These are phyloP conservation scores for Eupleurogrammus muticus DNA, from an alignment of 2,797 vertebrate species.

Conservation along the genomic window DNA sequence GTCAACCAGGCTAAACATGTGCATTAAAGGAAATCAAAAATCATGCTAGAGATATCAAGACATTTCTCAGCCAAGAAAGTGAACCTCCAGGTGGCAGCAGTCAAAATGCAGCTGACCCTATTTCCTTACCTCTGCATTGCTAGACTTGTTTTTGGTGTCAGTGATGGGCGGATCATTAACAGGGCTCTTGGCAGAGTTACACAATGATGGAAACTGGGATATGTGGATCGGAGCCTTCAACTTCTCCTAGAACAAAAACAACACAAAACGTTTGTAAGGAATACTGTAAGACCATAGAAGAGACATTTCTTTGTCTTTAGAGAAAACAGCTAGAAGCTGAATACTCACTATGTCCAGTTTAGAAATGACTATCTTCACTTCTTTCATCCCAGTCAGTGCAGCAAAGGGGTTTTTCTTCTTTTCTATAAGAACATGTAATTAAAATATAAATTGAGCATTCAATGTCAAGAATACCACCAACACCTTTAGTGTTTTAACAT, in stretches of 20 bases:
- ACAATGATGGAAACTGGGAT: conserved; percentile 1
- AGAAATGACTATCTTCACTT: conserved; percentile 45
- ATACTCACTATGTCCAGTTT: conserved; percentile 65
- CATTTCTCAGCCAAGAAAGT: too few species aligned
- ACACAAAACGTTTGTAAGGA: not conserved
- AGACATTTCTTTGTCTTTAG: not conserved
- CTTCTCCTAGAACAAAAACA: conserved; percentile 15
- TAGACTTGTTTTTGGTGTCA: conserved; percentile 88
- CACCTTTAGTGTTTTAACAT: not conserved
- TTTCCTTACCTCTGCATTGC: conserved; percentile 82
- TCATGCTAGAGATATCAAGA: too few species aligned
- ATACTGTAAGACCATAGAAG: not conserved
- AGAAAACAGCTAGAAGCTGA: not conserved
- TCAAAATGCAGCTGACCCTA: too few species aligned
- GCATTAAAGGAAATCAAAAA: too few species aligned
- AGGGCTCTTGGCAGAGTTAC: not conserved
- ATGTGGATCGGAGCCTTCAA: conserved; percentile 3
- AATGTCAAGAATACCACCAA: too few species aligned
- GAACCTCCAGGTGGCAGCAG: too few species aligned
- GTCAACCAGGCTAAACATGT: too few species aligned
- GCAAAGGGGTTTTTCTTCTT: conserved; percentile 13
- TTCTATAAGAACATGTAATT: not conserved
- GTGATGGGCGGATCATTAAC: conserved; percentile 88
- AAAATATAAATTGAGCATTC: too few species aligned
- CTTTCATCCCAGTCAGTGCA: conserved; percentile 30